Base-by-base conservation (phyloP, 2,888 invertebrate species). In the Harpalus rubripes region DNA sequence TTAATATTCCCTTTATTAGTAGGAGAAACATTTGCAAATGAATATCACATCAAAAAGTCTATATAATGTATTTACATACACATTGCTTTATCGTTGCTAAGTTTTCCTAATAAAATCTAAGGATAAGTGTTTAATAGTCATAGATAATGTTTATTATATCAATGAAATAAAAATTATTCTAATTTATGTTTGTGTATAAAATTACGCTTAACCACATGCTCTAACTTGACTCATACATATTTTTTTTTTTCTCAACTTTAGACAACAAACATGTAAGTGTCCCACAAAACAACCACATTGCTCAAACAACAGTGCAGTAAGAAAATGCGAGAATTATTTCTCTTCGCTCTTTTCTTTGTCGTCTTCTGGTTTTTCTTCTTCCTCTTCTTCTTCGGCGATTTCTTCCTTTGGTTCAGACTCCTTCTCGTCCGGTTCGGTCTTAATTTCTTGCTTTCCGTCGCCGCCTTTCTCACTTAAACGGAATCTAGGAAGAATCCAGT, bases 1-100 rank as follows among this genome's bases (percentile, higher is more conserved):
- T 92, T 99, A 72, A 94, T 99, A 1, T 98, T 99, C 91, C 99
- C 99, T 0, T 91, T 99, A 81, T 92, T 99, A 85, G 98, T 99
- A 0, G 98, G 96, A 1, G 96, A 99, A 92, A 99, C 99, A 15
- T 99, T 99, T 93, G 98, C 98, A 5, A 95, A 95, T 90, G 91
- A 94, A 88, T 91, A 94, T 91, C 83, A 83, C 74, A 81, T 65
- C 81, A 68, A 72, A 68, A 56, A 56, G 15, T 72, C 81, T 81
- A 81, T 56, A 81, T 81, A 81, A 72, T 74, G 78, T 78, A 32
- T 56, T 22, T 78, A 78, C 58, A 78, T 78, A 76, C 22, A 22
- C 52, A 41, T 7, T 32, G 32, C 7, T 72, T n/a, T 74, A 52
- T 58, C 58, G 41, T 74, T 74, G 44, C 44, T 44, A 39, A 18